Percentiles rank a stretch among this genome's conserved stretches.
Evolutionary conservation across 2,888 invertebrate species (phyloP).

Genomic region (Eledona agricola): DNA sequence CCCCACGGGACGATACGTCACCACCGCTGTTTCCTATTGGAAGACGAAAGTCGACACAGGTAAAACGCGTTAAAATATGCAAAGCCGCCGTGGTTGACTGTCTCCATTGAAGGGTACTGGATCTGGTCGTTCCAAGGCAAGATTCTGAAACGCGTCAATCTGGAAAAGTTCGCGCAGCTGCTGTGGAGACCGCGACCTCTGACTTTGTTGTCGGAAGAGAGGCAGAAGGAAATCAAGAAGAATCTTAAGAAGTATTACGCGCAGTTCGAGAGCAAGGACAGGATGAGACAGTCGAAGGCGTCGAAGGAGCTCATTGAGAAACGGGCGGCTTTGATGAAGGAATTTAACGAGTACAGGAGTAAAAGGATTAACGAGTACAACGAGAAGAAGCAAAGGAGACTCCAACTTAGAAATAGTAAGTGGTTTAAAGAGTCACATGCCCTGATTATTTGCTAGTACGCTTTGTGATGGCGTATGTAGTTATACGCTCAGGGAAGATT

Average conservation of each 20-base stretch:
- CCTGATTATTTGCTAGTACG: conserved; percentile 40
- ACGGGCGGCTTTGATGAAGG: conserved; percentile 85
- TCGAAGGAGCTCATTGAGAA: conserved; percentile 96
- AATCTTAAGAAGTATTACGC: conserved; percentile 97
- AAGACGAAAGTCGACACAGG: conserved; percentile 87
- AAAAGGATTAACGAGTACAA: conserved; percentile 79
- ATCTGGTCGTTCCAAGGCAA: conserved; percentile 96
- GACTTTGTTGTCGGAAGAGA: conserved; percentile 81
- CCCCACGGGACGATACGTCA: conserved; percentile 97
- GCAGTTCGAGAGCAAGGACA: conserved; percentile 96
- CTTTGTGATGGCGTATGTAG: conserved; percentile 37
- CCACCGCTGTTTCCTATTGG: conserved; percentile 94
- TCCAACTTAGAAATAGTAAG: conserved; percentile 89
- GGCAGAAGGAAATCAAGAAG: conserved; percentile 95
- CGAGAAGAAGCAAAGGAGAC: conserved; percentile 79
- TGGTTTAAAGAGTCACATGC: conserved; percentile 45
- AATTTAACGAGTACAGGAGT: conserved; percentile 83
- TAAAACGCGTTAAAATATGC: conserved; percentile 44
- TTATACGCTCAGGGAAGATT: conserved; percentile 52
- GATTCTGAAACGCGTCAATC: conserved; percentile 79
- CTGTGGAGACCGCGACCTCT: conserved; percentile 96
- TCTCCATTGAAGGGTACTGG: conserved; percentile 86
- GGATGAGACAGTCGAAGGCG: conserved; percentile 89
- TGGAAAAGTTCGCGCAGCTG: conserved; percentile 94
- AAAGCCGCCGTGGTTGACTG: conserved; percentile 11